Base-by-base conservation (phyloP, 2,113 vertebrate species). In the Aythya baeri region DNA sequence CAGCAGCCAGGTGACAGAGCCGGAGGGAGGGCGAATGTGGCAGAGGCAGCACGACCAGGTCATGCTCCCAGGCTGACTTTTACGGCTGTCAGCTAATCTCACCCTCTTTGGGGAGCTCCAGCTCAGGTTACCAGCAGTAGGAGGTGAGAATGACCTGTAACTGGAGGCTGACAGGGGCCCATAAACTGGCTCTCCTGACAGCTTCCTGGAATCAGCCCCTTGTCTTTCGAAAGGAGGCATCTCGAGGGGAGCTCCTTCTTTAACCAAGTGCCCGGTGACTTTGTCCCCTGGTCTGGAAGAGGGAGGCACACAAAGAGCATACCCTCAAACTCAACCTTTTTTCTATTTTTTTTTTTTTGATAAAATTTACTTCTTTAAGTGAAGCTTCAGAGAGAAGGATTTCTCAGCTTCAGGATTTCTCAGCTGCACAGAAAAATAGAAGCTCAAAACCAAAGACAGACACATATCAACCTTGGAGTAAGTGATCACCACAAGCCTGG, bases 71-170 rank as follows among this genome's bases (percentile, higher is more conserved):
- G 96, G 88, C 96, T 97, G 97, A 96, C 93, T 96, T 97, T 75
- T 93, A 80, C 44, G 44, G 70, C 94, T 97, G 91, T 52, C 88
- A 98, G 95, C 96, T 79, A 73, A 88, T 80, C 22, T 27, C 67
- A 62, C 13, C 71, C 54, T 88, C 96, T 96, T 95, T 62, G 91
- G 97, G 95, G 92, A 97, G 91, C 89, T 93, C 29, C 49, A 67
- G 91, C 84, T 96, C 86, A 75, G 90, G 96, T 93, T 98, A 97
- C 97, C 95, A 96, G 97, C 71, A 70, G 92, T 77, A 94, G 97
- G 94, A 97, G 97, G 97, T 94, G 94, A 97, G 80, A 87, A 93
- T 97, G 97, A 96, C 94, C 97, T 91, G 90, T 96, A 97, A 97
- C 80, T 86, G 93, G 95, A 98, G 95, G 70, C 43, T 26, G 49